These are phyloP conservation scores for Ceyx cyanopectus DNA, from an alignment of 2,113 vertebrate genomes.

Conservation along the genomic window DNA sequence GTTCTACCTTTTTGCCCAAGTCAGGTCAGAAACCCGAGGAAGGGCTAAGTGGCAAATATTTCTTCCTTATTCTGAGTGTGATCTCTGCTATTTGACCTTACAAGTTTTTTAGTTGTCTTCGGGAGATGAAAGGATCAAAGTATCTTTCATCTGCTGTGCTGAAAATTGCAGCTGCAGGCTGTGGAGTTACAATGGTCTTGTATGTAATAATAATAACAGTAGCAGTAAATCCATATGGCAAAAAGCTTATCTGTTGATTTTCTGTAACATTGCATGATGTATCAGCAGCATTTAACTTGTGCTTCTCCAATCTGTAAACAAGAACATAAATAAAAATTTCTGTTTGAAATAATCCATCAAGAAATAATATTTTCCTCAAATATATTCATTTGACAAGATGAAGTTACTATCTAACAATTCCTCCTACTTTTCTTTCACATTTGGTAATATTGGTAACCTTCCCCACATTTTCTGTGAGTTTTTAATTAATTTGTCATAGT, in stretches of 20 bases:
- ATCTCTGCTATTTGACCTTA: background rate
- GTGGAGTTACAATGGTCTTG: background rate
- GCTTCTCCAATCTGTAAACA: background rate
- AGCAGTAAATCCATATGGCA: background rate
- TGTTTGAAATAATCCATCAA: background rate
- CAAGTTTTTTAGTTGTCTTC: background rate
- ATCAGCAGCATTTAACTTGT: background rate
- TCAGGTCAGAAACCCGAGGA: background rate
- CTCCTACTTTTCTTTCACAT: background rate
- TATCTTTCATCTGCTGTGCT: background rate
- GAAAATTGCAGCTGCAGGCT: background rate
- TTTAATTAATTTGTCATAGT: background rate
- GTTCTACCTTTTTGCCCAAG: background rate
- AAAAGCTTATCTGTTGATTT: background rate
- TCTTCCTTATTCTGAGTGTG: fast-evolving
- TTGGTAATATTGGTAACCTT: background rate
- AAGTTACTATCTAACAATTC: background rate
- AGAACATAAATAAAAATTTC: background rate
- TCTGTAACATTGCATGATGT: background rate
- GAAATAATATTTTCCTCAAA: background rate
- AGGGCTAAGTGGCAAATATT: background rate
- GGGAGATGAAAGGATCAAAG: background rate
- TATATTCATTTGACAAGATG: background rate
- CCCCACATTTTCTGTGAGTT: background rate
- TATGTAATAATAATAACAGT: background rate